Evolutionary conservation across 1,140 invertebrate species (phyloP), one percentile per base, ranked within the genome.

Genomic region (Drosophila trapezifrons): DNA sequence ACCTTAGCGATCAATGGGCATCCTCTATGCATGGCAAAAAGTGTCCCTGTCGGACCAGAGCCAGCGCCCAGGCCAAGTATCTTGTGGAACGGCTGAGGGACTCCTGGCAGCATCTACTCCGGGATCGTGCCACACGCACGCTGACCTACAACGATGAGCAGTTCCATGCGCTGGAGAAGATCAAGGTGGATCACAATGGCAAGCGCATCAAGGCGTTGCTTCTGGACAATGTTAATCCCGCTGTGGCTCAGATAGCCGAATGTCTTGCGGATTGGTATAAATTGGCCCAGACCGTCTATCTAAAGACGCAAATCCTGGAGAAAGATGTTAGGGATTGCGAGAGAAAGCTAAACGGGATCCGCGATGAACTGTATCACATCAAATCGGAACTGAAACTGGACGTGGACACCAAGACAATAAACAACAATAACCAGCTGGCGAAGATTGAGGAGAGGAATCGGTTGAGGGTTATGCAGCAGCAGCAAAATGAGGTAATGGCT

Each of bases 121-220:
- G 97, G 42, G 97, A 98, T 93, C 94, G 97, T 79, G 96, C 96
- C 20, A 97, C 97, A 10, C 93, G 96, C 70, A 95, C 94, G 65
- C 92, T 98, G 2, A 97, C 97, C 0, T 97, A 97, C 91, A 98
- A 98, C 90, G 97, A 98, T 93, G 97, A 98, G 92, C 97, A 98
- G 92, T 98, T 98, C 90, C 97, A 98, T 92, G 95, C 97, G 45
- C 93, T 98, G 51, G 97, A 98, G 93, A 95, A 97, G 89, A 95
- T 95, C 63, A 94, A 95, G 82, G 94, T 95, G 1, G 89, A 91
- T 72, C 95, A 96, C 89, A 96, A 95, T 13, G 95, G 95, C 10
- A 94, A 94, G 74, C 93, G 94, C 47, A 92, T 96, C 15, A 95
- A 95, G 80, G 91, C 93, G 2, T 84, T 96, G 32, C 90, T 96